A percentile compares a stretch with the other conserved stretches of the same genome.
Evolutionary conservation across 2,113 vertebrate species (phyloP).

Genomic region (Monopterus albus): DNA sequence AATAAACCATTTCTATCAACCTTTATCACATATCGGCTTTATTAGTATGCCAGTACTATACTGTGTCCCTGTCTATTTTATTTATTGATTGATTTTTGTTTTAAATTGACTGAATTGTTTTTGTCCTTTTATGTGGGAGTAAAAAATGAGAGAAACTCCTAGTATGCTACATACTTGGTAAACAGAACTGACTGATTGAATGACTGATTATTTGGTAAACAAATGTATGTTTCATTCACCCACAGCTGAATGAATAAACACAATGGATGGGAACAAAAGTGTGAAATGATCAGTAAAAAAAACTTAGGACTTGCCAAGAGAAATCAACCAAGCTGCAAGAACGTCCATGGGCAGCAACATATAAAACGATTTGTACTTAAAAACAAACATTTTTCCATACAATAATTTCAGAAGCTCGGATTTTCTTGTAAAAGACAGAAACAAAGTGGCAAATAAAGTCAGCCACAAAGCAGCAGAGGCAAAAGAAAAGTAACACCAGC

Average conservation of each 20-base stretch:
- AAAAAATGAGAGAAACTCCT: too few relatives aligned
- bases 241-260: not conserved
- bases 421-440: not conserved
- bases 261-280: not conserved
- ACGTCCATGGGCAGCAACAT: not conserved
- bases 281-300: conserved; percentile 4
- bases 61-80: too few relatives aligned
- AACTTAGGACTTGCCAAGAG: not conserved
- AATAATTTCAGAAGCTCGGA: conserved; percentile 16
- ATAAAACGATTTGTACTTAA: not conserved
- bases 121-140: too few relatives aligned
- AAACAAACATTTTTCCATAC: conserved; percentile 8
- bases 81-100: too few relatives aligned
- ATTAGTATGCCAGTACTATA: too few relatives aligned
- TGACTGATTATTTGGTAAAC: not conserved
- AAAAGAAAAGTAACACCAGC: not conserved
- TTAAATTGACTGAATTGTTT: too few relatives aligned
- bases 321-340: conserved; percentile 19
- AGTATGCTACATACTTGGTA: too few relatives aligned
- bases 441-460: not conserved
- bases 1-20: too few relatives aligned
- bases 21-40: too few relatives aligned
- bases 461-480: not conserved
- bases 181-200: too few relatives aligned
- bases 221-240: not conserved